phyloP scores from a whole-genome alignment of 2,888 invertebrate species.

The Oscheius sp. region DNA sequence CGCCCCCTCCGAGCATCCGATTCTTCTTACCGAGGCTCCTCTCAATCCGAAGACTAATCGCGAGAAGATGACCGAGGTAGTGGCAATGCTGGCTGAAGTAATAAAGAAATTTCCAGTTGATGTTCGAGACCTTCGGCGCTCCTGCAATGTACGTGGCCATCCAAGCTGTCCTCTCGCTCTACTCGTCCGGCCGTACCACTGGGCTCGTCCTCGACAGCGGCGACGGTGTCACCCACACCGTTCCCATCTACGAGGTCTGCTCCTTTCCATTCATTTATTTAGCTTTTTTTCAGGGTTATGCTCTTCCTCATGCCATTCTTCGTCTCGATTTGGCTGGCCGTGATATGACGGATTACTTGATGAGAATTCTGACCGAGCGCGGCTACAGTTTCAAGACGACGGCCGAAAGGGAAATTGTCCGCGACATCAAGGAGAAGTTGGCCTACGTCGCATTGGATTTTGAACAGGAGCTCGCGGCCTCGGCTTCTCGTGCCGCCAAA shows the following conservation, averaged over 20 bases:
- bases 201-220: neutral
- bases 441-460: slow-evolving; percentile 99
- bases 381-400: slow-evolving; percentile 74
- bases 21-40: neutral
- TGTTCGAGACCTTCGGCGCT: neutral
- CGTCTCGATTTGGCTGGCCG: slow-evolving; percentile 76
- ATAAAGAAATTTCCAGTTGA: neutral
- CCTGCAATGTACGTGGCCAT: neutral
- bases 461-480: slow-evolving; percentile 93
- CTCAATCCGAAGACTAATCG: neutral
- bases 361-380: slow-evolving; percentile 77
- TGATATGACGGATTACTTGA: slow-evolving; percentile 78
- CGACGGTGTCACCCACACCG: neutral
- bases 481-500: slow-evolving; percentile 87
- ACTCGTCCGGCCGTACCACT: neutral
- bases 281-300: slow-evolving; percentile 78
- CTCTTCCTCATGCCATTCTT: slow-evolving; percentile 76
- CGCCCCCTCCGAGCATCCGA: neutral
- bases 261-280: too few relatives aligned
- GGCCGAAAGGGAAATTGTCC: slow-evolving; percentile 85
- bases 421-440: slow-evolving; percentile 91
- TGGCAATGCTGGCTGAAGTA: neutral
- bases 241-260: slow-evolving; percentile 77
- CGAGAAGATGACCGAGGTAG: neutral
- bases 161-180: neutral